These are phyloP conservation scores for Clanis bilineata DNA, from an alignment of 2,888 invertebrate genomes.

Conservation along the genomic window DNA sequence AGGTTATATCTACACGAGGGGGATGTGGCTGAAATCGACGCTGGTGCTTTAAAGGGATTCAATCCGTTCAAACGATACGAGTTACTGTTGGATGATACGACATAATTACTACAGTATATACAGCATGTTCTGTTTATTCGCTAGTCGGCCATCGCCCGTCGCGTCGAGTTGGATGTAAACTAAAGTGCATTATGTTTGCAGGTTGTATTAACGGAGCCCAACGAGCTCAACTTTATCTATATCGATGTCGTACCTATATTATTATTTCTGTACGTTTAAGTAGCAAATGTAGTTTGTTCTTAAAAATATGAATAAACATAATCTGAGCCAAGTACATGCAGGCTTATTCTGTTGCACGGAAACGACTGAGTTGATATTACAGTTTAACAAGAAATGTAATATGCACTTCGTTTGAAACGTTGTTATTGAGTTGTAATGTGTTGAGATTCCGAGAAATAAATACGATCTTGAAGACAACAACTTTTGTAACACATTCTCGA, in stretches of 20 bases:
- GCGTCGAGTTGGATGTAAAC: slow-evolving; percentile 21
- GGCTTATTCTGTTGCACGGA: not conserved
- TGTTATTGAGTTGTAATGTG: not conserved
- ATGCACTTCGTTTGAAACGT: not conserved
- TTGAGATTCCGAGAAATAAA: not conserved
- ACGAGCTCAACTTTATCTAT: not conserved
- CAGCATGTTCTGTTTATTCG: slow-evolving; percentile 43
- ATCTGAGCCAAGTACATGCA: not conserved
- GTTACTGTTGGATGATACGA: slow-evolving; percentile 57
- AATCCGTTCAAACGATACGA: slow-evolving; percentile 62
- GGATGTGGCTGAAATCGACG: slow-evolving; percentile 55
- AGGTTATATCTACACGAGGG: slow-evolving; percentile 53
- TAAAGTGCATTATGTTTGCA: slow-evolving; percentile 23
- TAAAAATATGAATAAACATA: slow-evolving; percentile 2
- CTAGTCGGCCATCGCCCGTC: slow-evolving; percentile 35
- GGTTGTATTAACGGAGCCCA: slow-evolving; percentile 17
- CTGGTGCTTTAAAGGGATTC: slow-evolving; percentile 66
- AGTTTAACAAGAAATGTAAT: not conserved
- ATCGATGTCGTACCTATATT: not conserved
- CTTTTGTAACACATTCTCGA: not conserved
- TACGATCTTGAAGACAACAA: not conserved
- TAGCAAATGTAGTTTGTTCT: not conserved
- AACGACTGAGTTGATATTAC: not conserved
- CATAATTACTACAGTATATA: slow-evolving; percentile 53
- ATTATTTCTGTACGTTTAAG: not conserved